Evolutionary conservation across 2,888 invertebrate genomes (phyloP).

Genomic region (Pomacea canaliculata): DNA sequence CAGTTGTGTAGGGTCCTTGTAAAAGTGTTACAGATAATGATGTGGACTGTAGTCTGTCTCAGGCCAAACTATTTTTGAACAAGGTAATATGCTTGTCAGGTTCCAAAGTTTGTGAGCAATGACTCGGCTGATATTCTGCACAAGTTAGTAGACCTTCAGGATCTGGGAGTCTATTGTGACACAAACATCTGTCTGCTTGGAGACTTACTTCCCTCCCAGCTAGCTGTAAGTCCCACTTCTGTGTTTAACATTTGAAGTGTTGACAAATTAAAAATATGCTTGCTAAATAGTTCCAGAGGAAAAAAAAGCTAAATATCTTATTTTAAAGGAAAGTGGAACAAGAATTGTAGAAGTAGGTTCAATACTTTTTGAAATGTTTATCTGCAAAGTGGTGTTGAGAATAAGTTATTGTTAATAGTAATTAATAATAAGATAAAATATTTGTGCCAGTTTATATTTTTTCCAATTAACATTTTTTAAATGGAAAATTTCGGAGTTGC

Average conservation of each 20-base stretch:
- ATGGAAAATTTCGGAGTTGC: no score
- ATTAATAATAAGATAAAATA: no score
- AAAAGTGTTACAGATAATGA: no score
- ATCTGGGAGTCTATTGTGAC: slow-evolving; percentile 93
- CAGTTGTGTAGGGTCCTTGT: no score
- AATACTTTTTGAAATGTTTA: no score
- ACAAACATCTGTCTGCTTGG: slow-evolving; percentile 79
- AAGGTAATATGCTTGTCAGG: slow-evolving; percentile 25
- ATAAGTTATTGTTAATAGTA: no score
- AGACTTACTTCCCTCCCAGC: slow-evolving; percentile 77
- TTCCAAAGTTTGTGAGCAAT: slow-evolving; percentile 70
- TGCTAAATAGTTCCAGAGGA: neutral
- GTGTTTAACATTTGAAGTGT: neutral
- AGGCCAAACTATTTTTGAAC: no score
- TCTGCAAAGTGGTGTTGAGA: no score
- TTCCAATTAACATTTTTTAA: no score
- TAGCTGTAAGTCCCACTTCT: slow-evolving; percentile 75
- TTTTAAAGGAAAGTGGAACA: neutral
- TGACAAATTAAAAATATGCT: neutral
- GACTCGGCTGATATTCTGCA: slow-evolving; percentile 72
- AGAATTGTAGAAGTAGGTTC: neutral
- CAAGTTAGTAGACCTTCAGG: slow-evolving; percentile 90
- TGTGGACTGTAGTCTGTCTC: no score
- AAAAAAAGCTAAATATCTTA: neutral
- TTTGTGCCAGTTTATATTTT: no score